Conservation (phyloP, 2,888 invertebrate genomes). For the Drosophila infuscata region DNA sequence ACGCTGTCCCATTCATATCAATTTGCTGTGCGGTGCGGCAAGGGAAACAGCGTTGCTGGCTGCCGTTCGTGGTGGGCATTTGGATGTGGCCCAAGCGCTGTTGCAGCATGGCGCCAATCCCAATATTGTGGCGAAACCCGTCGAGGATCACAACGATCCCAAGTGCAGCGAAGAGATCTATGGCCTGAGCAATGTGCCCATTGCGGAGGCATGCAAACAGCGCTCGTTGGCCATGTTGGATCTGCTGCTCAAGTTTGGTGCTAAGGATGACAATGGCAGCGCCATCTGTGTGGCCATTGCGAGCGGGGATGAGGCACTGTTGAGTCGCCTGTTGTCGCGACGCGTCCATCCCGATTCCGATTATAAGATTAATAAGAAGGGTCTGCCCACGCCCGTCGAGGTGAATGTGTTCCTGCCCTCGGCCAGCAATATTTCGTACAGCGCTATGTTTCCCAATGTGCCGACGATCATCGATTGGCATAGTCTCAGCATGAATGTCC, state of each 20-base stretch:
- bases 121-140: conserved; percentile 88
- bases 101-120: conserved; percentile 93
- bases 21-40: conserved; percentile 90
- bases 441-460: conserved; percentile 92
- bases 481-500: conserved; percentile 88
- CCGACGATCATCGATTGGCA: conserved; percentile 98
- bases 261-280: conserved; percentile 93
- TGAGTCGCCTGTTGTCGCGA: conserved; percentile 93
- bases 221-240: conserved; percentile 84
- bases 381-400: conserved; percentile 87
- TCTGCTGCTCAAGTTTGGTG: conserved; percentile 87
- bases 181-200: conserved; percentile 84
- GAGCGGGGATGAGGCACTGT: conserved; percentile 90
- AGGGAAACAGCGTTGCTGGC: conserved; percentile 94
- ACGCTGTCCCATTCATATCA: conserved; percentile 90
- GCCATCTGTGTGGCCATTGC: conserved; percentile 92
- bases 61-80: conserved; percentile 91
- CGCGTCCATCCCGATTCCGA: conserved; percentile 96
- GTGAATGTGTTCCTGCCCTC: conserved; percentile 85
- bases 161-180: conserved; percentile 85
- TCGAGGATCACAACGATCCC: conserved; percentile 85
- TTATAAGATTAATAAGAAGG: conserved; percentile 95
- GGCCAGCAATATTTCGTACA: conserved; percentile 90
- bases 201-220: conserved; percentile 85
- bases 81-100: conserved; percentile 89